These are phyloP conservation scores for Sorex maritimensis DNA, from an alignment of 2,797 vertebrate genomes.

Conservation along the genomic window DNA sequence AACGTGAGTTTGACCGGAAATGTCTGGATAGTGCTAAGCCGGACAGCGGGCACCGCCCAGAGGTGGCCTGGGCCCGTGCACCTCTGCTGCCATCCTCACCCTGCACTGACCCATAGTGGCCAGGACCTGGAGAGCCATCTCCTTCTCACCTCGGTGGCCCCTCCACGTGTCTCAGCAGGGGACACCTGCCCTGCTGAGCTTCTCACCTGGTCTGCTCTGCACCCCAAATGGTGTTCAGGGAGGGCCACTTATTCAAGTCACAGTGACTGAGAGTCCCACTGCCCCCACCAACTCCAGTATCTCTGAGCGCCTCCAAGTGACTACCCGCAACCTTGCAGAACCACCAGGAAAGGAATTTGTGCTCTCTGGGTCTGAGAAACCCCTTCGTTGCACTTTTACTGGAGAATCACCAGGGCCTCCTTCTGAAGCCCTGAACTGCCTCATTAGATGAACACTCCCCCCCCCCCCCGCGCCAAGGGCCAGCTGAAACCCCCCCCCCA, in stretches of 20 bases:
- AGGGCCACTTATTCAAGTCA: not conserved
- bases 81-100: not conserved
- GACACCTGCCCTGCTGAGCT: too few relatives aligned
- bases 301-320: not conserved
- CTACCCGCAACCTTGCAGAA: not conserved
- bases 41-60: not conserved
- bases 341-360: not conserved
- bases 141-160: not conserved
- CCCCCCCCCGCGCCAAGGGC: not conserved
- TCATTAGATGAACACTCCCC: not conserved
- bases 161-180: too few relatives aligned
- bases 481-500: not conserved
- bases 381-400: not conserved
- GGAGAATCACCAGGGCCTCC: not conserved
- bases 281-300: too few relatives aligned
- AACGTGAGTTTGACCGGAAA: too few relatives aligned
- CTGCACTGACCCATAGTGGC: not conserved
- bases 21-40: accelerated
- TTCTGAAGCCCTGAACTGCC: accelerated
- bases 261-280: not conserved
- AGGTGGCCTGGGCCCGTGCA: too few relatives aligned
- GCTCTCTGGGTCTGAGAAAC: not conserved
- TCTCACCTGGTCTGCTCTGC: too few relatives aligned
- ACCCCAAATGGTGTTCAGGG: too few relatives aligned
- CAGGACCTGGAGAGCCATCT: not conserved